Percentiles rank a stretch among this genome's conserved stretches.
These are phyloP conservation scores for Loripinus fragilis DNA, from an alignment of 2,888 invertebrate genomes.

Conservation along the genomic window DNA sequence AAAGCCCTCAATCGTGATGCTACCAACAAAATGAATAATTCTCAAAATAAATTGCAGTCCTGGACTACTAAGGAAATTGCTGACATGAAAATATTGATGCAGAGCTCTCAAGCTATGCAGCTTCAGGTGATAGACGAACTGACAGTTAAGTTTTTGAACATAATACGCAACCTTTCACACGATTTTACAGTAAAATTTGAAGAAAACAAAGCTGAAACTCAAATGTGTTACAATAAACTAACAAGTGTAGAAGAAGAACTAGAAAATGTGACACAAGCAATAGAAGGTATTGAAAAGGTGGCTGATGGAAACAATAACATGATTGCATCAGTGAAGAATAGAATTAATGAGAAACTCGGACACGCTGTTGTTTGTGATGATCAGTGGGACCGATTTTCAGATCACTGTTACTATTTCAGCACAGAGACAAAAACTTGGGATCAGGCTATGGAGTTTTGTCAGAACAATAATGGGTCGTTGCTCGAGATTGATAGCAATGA, in stretches of 20 bases:
- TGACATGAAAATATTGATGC: slow-evolving; percentile 1
- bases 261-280: no score
- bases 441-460: neutral
- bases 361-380: no score
- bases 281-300: no score
- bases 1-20: neutral
- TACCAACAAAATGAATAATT: no score
- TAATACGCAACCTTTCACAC: no score
- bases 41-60: neutral
- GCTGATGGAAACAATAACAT: no score
- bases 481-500: neutral
- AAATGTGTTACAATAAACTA: neutral
- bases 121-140: no score
- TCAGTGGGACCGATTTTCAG: no score
- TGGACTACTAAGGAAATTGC: neutral
- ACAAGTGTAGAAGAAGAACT: neutral
- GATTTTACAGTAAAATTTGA: neutral
- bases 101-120: neutral
- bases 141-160: no score
- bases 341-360: no score
- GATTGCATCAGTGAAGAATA: no score
- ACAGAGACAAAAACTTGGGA: slow-evolving; percentile 7
- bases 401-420: no score
- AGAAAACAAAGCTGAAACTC: neutral
- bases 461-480: neutral